Evolutionary conservation across 2,113 vertebrate species (phyloP).

Genomic region (Lophochroa leadbeateri): DNA sequence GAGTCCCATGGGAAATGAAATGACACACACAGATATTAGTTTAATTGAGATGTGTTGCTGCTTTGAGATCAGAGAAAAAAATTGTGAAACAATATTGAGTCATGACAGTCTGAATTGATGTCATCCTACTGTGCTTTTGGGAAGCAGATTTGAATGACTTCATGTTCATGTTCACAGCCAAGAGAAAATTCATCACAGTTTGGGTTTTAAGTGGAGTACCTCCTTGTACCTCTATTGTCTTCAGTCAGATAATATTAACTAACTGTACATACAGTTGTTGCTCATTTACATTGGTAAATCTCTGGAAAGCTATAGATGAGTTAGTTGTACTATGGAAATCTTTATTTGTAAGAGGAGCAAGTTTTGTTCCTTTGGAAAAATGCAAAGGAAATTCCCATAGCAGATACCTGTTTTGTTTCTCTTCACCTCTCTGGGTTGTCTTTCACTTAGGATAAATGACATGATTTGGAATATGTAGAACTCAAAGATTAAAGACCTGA

Average conservation of each 20-base stretch:
- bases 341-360: neutral
- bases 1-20: neutral
- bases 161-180: neutral
- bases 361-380: neutral
- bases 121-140: neutral
- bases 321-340: neutral
- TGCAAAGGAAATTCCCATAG: neutral
- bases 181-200: neutral
- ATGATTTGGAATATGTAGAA: neutral
- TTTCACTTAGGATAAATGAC: neutral
- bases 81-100: neutral
- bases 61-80: neutral
- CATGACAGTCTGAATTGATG: neutral
- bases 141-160: neutral
- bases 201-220: neutral
- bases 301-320: neutral
- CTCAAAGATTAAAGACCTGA: neutral
- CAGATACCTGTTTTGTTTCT: neutral
- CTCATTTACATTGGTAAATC: neutral
- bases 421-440: neutral
- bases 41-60: neutral
- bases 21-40: neutral
- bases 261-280: neutral
- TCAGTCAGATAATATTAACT: neutral
- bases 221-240: neutral